A percentile compares a stretch with the other conserved stretches of the same genome.
These are phyloP conservation scores for Pseudachorutes palmiensis DNA, from an alignment of 1,140 invertebrate genomes.

Conservation along the genomic window DNA sequence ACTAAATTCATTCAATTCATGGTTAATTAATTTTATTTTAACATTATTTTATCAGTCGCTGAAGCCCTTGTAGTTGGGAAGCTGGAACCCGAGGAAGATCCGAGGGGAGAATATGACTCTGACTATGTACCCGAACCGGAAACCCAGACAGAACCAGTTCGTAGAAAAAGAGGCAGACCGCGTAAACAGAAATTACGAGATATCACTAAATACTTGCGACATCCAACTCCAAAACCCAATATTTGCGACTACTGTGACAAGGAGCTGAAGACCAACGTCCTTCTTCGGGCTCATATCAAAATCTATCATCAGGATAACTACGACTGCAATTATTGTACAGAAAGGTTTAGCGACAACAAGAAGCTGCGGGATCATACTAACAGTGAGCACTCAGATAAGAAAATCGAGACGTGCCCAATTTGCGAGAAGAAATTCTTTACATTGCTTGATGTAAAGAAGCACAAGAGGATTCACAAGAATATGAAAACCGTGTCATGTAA, in stretches of 20 bases:
- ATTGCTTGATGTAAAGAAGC: neutral
- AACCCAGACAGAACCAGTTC: too few species aligned
- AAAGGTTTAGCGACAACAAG: neutral
- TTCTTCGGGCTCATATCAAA: neutral
- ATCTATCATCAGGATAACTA: neutral
- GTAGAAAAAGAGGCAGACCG: neutral
- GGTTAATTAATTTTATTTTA: neutral
- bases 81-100: neutral
- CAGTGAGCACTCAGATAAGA: neutral
- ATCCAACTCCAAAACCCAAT: neutral
- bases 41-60: neutral
- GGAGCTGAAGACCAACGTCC: neutral
- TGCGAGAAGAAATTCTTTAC: neutral
- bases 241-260: neutral
- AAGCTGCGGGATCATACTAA: neutral
- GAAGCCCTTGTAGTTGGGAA: neutral
- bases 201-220: neutral
- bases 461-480: neutral
- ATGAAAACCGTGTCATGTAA: neutral
- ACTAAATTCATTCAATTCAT: neutral
- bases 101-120: too few species aligned
- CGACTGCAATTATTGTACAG: neutral
- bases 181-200: too few species aligned
- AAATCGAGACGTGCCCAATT: neutral
- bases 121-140: too few species aligned